Percentiles rank a stretch among this genome's conserved stretches.
Evolutionary conservation across 2,797 vertebrate genomes (phyloP).

Genomic region (Peromyscus nudipes): DNA sequence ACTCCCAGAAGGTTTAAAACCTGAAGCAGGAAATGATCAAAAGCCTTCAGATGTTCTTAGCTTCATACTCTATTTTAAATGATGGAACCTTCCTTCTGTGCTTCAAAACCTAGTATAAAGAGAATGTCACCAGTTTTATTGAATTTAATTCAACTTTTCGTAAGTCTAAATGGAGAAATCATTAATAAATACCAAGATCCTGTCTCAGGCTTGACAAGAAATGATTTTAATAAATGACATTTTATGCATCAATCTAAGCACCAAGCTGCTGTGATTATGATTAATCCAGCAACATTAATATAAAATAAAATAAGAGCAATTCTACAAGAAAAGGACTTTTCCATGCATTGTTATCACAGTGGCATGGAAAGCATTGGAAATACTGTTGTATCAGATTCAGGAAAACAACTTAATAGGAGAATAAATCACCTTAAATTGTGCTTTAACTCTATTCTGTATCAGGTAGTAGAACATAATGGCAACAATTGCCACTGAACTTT

Average conservation of each 20-base stretch:
- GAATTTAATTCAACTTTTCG: constrained; percentile 67
- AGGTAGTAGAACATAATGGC: neutral
- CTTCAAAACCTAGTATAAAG: constrained; percentile 12
- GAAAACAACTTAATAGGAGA: constrained; percentile 68
- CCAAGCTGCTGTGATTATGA: constrained; percentile 85
- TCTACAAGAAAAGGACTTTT: constrained; percentile 65
- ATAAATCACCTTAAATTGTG: constrained; percentile 54
- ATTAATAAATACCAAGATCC: constrained; percentile 87
- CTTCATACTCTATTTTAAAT: constrained; percentile 42
- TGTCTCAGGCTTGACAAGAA: constrained; percentile 83
- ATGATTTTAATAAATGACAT: constrained; percentile 87
- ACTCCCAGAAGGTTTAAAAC: neutral
- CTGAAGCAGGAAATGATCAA: constrained; percentile 20
- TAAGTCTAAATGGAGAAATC: constrained; percentile 81
- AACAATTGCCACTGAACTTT: constrained; percentile 49
- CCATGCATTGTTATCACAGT: constrained; percentile 60
- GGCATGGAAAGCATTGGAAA: constrained; percentile 62
- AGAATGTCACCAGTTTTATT: constrained; percentile 54
- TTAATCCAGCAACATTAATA: constrained; percentile 82
- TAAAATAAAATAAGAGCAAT: constrained; percentile 63
- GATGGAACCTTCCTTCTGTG: neutral
- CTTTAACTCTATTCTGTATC: constrained; percentile 47
- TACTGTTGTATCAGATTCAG: constrained; percentile 70
- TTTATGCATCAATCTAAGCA: constrained; percentile 84
- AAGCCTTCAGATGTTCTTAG: constrained; percentile 7